Evolutionary conservation across 2,888 invertebrate genomes (phyloP), one percentile per base, ranked within the genome.

Genomic region (Spilarctia lutea): DNA sequence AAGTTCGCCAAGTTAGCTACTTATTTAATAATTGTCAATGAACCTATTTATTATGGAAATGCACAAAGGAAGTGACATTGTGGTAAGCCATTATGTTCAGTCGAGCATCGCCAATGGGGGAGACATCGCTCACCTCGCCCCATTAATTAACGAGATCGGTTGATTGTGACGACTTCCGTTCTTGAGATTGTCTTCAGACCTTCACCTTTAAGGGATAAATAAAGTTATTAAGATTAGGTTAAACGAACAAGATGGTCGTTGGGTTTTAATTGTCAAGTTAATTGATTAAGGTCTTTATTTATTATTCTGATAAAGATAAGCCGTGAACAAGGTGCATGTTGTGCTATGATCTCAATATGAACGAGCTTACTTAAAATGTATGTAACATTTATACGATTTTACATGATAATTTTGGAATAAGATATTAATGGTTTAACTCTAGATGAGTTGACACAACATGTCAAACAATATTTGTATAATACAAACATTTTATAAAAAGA

Each of bases 41-140:
- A 75, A 45, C 30, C 13, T 65, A 71, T 11, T 72, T 69, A 65
- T 60, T 13, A 63, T 74, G 79, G 75, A 84, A 81, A 79, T 52
- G 68, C 45, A 69, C 67, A 71, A 68, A 75, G 83, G 81, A 83
- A 83, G 76, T 72, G 73, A 74, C 67, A 67, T 35, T 75, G 71
- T 70, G 69, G 42, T 65, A 72, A 73, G 63, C 52, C 48, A 74
- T 74, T 65, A 73, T 70, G 76, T 56, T 74, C 74, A 72, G 73
- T 79, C 75, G 68, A 76, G 80, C 83, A 75, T 67, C 68, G 60
- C 81, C 27, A 63, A 7, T 24, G 70, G 27, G 69, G 70, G 60
- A 30, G 30, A 30, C 70, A 30, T 68, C 68, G 65, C 33, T 67
- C 81, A 48, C 63, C 67, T 68, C 69, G 68, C 69, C 18, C 33